Conservation (phyloP, 2,888 invertebrate species). For the Drosophila picticornis region DNA sequence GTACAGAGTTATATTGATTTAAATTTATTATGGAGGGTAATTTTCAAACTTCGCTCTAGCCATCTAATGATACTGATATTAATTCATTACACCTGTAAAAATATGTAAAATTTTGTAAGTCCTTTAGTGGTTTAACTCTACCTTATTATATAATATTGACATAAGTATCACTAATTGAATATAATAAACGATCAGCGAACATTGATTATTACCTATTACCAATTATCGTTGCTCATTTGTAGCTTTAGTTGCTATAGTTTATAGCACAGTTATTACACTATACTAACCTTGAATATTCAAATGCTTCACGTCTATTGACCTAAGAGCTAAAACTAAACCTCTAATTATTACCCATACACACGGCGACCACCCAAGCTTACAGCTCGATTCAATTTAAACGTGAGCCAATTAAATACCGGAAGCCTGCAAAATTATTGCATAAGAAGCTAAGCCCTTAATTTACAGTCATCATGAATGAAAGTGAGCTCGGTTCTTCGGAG, state of each 20-base stretch:
- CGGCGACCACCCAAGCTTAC: conserved; percentile 64
- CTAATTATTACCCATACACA: conserved; percentile 63
- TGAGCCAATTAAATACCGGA: conserved; percentile 77
- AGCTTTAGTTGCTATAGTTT: conserved; percentile 5
- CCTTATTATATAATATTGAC: background rate
- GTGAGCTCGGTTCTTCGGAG: no score
- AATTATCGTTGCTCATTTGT: conserved; percentile 3
- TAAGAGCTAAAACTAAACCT: conserved; percentile 31
- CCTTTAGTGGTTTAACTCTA: background rate
- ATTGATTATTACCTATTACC: conserved; percentile 16
- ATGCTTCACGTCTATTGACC: conserved; percentile 61
- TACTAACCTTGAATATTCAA: conserved; percentile 52
- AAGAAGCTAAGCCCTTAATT: conserved; percentile 76
- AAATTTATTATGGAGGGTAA: background rate
- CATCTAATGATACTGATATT: background rate
- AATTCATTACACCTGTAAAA: background rate
- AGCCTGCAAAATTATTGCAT: conserved; percentile 77
- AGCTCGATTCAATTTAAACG: conserved; percentile 40
- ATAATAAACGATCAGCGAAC: conserved; percentile 15
- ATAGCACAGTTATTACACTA: conserved; percentile 1
- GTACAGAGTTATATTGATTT: background rate
- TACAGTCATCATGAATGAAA: conserved; percentile 51
- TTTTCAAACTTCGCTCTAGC: background rate
- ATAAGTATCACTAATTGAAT: background rate
- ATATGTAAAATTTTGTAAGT: background rate